phyloP scores from a whole-genome alignment of 2,888 invertebrate species.

The Baronia brevicornis region DNA sequence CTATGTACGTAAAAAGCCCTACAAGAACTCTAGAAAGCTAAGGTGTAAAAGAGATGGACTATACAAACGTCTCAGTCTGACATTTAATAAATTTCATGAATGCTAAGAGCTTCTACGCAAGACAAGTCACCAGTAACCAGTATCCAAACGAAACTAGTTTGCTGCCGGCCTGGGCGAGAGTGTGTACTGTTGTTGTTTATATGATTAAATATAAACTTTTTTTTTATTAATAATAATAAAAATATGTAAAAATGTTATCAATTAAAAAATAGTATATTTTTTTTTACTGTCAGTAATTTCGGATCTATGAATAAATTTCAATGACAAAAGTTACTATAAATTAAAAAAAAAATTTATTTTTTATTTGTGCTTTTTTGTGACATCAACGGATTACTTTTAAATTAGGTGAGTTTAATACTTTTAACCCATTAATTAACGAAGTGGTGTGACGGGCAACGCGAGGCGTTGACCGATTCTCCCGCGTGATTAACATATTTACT shows the following conservation, averaged over 20 bases:
- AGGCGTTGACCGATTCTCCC: conserved; percentile 12
- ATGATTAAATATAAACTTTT: conserved; percentile 1
- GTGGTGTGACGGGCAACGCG: conserved; percentile 10
- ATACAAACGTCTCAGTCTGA: conserved; percentile 5
- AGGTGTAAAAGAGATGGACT: conserved; percentile 2
- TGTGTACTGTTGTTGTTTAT: conserved; percentile 1
- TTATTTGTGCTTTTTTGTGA: too few relatives aligned
- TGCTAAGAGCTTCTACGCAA: conserved; percentile 11
- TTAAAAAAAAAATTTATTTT: too few relatives aligned
- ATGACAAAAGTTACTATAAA: too few relatives aligned
- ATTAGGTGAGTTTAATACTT: conserved; percentile 5
- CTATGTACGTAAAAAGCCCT: too few relatives aligned
- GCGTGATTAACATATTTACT: conserved; percentile 2
- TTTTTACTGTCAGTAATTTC: too few relatives aligned
- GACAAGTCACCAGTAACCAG: conserved; percentile 6
- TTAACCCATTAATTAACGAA: conserved; percentile 5
- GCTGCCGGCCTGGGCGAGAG: conserved; percentile 3
- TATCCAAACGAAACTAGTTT: conserved; percentile 15
- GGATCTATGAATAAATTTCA: too few relatives aligned
- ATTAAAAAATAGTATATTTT: too few relatives aligned
- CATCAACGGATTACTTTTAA: conserved; percentile 1
- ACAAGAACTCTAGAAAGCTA: conserved; percentile 11
- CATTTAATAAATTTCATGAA: conserved; percentile 15
- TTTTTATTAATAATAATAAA: too few relatives aligned
- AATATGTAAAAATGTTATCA: too few relatives aligned